Percentiles rank a stretch among this genome's conserved stretches.
These are phyloP conservation scores for Phortica okadai DNA, from an alignment of 2,888 invertebrate species.

Conservation along the genomic window DNA sequence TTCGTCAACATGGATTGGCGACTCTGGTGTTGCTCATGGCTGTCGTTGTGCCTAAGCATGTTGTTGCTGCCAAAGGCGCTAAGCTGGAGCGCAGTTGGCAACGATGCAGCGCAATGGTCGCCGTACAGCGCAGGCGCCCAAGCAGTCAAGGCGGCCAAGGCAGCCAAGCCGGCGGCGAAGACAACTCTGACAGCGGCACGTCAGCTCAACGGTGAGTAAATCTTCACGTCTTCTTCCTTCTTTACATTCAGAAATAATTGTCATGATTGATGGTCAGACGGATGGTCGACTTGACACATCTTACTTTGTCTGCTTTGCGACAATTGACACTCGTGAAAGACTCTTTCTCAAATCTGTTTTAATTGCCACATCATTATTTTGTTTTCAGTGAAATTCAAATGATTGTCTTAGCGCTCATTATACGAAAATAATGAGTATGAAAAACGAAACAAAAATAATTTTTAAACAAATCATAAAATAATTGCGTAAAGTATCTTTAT, in stretches of 20 bases:
- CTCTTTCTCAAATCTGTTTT: not conserved
- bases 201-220: slow-evolving; percentile 59
- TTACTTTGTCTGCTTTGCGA: not conserved
- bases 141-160: slow-evolving; percentile 39
- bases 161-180: slow-evolving; percentile 30
- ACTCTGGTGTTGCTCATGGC: slow-evolving; percentile 40
- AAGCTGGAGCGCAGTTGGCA: slow-evolving; percentile 43
- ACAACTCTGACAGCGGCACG: slow-evolving; percentile 38
- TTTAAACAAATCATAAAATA: not conserved
- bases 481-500: slow-evolving; percentile 16
- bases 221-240: not conserved
- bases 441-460: not conserved
- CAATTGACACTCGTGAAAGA: slow-evolving; percentile 38
- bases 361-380: slow-evolving; percentile 2
- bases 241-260: not conserved
- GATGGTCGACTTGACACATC: no score
- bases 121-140: slow-evolving; percentile 35
- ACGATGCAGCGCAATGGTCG: slow-evolving; percentile 47
- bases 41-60: slow-evolving; percentile 43
- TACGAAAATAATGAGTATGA: not conserved
- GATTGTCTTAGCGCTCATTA: not conserved
- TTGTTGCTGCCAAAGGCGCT: slow-evolving; percentile 48
- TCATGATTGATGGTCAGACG: not conserved
- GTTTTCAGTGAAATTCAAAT: slow-evolving; percentile 3
- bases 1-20: slow-evolving; percentile 55